Base-by-base conservation (phyloP, 2,113 vertebrate genomes). In the Microtus ochrogaster region DNA sequence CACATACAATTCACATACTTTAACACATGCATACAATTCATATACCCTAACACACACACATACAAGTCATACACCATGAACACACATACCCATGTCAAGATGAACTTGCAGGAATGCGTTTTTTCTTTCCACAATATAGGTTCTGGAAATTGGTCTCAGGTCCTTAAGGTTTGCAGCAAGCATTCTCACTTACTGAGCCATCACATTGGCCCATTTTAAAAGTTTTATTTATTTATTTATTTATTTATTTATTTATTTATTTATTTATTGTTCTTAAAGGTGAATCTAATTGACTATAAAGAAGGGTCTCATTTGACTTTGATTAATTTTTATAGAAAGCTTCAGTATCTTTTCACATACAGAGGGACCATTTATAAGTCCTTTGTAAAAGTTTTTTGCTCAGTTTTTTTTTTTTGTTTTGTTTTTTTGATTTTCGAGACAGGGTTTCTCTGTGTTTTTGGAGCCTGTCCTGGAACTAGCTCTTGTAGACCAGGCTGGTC, bases 271-370 rank as follows among this genome's bases (percentile, higher is more conserved):
- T 63, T 65, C 14, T 84, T 28, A 41, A 77, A 84, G 68, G 74
- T 36, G 28, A 36, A 36, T 47, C 14, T 39, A 68, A 86, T 22
- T 63, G 39, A 39, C 6, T 84, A 39, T 94, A 65, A 96, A 90
- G 47, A 63, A 33, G 5, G 72, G 65, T n/a, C 24, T 92, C 61
- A 81, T 70, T 79, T 95, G 82, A 28, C 52, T 91, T 86, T 92
- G 58, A 89, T 86, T 81, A 89, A 41, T 24, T 94, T 84, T 90
- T 97, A 66, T 92, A 16, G 81, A 89, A 86, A 70, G 7, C 79
- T 77, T 55, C 28, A 96, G 24, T 81, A 77, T 68, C 7, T 68
- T 95, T 87, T 79, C 9, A 84, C 90, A 10, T 96, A 24, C 14
- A 87, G 73, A 58, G 44, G 85, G 26, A 24, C 28, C 52, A 73